Conservation (phyloP, 2,888 invertebrate species). For the Coecobrya sp. region DNA sequence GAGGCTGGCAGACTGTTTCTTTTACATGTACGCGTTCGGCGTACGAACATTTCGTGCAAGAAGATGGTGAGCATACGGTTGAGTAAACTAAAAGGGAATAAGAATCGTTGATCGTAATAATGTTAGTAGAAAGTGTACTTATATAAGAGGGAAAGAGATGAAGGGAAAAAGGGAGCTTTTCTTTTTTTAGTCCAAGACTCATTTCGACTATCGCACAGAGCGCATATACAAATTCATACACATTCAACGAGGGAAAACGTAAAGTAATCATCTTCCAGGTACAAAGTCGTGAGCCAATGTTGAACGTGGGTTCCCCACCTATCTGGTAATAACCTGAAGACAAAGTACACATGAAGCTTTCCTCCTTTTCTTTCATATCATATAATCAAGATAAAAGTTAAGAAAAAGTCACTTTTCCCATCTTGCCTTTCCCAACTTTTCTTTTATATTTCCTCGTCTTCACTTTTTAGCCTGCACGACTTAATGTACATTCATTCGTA, state of each 20-base stretch:
- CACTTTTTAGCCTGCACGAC: slow-evolving; percentile 23
- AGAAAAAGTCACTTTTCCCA: slow-evolving; percentile 82
- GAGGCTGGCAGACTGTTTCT: slow-evolving; percentile 20
- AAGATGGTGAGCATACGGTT: slow-evolving; percentile 68
- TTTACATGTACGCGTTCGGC: background rate
- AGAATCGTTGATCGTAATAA: slow-evolving; percentile 71
- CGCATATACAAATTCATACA: background rate
- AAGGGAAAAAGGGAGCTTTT: slow-evolving; percentile 40
- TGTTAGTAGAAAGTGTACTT: slow-evolving; percentile 34
- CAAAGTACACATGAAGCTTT: slow-evolving; percentile 78
- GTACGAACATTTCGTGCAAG: background rate
- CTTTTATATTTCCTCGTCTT: slow-evolving; percentile 72
- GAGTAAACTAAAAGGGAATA: slow-evolving; percentile 62
- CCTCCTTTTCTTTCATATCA: slow-evolving; percentile 65
- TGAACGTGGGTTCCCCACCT: slow-evolving; percentile 49
- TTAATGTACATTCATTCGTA: slow-evolving; percentile 43
- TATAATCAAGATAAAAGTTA: slow-evolving; percentile 78
- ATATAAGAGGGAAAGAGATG: background rate
- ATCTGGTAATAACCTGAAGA: slow-evolving; percentile 77
- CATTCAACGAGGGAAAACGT: background rate
- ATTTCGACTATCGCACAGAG: slow-evolving; percentile 36
- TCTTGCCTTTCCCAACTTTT: slow-evolving; percentile 85
- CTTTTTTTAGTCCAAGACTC: slow-evolving; percentile 56
- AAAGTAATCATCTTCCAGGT: slow-evolving; percentile 78
- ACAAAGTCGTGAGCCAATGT: slow-evolving; percentile 27